Evolutionary conservation across 2,797 vertebrate species (phyloP).

Genomic region (Fratercula arctica): DNA sequence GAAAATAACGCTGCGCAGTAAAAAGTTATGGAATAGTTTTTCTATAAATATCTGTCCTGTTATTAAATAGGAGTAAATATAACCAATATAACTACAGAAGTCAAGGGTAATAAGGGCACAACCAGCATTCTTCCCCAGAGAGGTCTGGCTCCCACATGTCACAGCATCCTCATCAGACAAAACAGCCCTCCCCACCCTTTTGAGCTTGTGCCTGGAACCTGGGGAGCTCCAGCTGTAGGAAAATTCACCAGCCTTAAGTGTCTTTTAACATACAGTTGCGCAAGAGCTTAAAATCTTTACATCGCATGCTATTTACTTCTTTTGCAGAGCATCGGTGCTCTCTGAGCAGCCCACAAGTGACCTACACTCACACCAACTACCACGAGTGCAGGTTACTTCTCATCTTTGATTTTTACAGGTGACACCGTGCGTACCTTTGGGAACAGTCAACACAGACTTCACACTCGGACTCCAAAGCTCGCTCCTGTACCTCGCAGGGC

Average conservation of each 20-base stretch:
- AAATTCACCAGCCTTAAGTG: neutral
- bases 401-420: neutral
- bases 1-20: neutral
- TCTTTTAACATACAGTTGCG: neutral
- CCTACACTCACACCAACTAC: neutral
- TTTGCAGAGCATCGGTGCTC: neutral
- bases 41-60: neutral
- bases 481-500: neutral
- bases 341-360: neutral
- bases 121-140: no score
- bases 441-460: neutral
- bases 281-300: neutral
- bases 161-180: neutral
- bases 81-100: neutral
- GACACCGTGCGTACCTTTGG: accelerated
- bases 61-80: neutral
- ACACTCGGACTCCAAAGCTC: accelerated
- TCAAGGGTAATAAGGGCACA: neutral
- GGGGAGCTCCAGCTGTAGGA: neutral
- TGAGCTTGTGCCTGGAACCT: neutral
- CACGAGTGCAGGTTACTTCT: neutral
- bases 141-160: neutral
- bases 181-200: neutral
- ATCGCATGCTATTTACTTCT: neutral
- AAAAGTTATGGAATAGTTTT: neutral